A percentile compares a stretch with the other conserved stretches of the same genome.
Conservation (phyloP, 2,888 invertebrate species). For the Fragum whitleyi region DNA sequence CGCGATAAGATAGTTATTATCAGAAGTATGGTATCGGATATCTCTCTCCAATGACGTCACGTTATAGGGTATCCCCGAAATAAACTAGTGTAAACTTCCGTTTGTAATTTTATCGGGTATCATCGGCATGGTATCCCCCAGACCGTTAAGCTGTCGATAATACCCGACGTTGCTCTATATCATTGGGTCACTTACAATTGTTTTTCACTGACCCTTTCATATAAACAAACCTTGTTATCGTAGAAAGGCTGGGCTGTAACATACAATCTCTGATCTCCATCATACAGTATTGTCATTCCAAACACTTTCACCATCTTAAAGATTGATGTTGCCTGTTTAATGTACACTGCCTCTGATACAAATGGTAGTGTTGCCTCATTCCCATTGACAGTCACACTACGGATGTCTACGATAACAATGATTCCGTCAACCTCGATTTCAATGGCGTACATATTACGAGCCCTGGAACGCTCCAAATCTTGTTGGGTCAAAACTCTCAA, state of each 20-base stretch:
- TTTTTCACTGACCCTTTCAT: too few relatives aligned
- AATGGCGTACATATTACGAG: slow-evolving; percentile 27
- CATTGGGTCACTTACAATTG: too few relatives aligned
- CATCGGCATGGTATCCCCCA: too few relatives aligned
- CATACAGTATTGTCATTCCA: slow-evolving; percentile 70
- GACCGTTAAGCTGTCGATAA: too few relatives aligned
- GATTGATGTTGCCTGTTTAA: slow-evolving; percentile 69
- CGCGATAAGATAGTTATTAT: too few relatives aligned
- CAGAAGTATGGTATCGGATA: too few relatives aligned
- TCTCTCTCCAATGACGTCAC: too few relatives aligned
- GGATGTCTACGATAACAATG: slow-evolving; percentile 1
- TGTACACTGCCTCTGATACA: slow-evolving; percentile 55
- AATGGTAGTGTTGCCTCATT: slow-evolving; percentile 43
- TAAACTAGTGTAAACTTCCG: too few relatives aligned
- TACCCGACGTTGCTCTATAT: too few relatives aligned
- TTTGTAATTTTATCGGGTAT: too few relatives aligned
- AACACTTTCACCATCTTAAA: slow-evolving; percentile 70
- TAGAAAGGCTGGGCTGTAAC: slow-evolving; percentile 57
- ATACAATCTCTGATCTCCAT: slow-evolving; percentile 53
- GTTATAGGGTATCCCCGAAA: too few relatives aligned
- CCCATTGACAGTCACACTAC: slow-evolving; percentile 35
- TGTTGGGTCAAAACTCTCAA: slow-evolving; percentile 27
- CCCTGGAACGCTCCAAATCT: slow-evolving; percentile 13
- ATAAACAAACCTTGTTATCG: slow-evolving; percentile 58
- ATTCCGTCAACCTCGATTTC: slow-evolving; percentile 35